phyloP scores from a whole-genome alignment of 2,797 vertebrate genomes.

The Selene dorsalis region DNA sequence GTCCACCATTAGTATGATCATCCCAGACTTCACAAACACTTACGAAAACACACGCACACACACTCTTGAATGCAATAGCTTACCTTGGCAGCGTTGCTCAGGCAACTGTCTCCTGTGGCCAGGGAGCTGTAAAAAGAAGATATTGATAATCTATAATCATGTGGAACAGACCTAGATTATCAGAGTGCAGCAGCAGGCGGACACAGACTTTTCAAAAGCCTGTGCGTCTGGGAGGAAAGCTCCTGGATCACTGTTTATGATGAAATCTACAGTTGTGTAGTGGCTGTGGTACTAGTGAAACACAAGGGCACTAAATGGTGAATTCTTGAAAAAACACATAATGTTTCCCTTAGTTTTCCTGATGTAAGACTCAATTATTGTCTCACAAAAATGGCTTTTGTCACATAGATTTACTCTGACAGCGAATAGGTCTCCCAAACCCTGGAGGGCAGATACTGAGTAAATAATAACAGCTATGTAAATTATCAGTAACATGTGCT shows the following conservation, averaged over 20 bases:
- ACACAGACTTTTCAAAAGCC: constrained; percentile 82
- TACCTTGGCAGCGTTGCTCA: constrained; percentile 86
- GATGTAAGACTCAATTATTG: not conserved
- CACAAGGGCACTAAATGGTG: not conserved
- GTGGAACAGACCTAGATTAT: constrained; percentile 84
- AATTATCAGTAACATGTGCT: not conserved
- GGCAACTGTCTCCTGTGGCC: constrained; percentile 88
- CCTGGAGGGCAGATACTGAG: not conserved
- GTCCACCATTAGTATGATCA: constrained; percentile 81
- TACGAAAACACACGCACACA: constrained; percentile 53
- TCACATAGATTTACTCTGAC: not conserved
- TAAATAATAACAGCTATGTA: not conserved
- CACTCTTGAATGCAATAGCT: constrained; percentile 75
- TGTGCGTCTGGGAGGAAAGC: constrained; percentile 80
- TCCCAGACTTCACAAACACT: constrained; percentile 58
- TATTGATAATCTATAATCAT: constrained; percentile 95
- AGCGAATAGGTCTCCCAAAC: not conserved
- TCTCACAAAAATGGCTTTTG: not conserved
- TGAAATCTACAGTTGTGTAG: constrained; percentile 11
- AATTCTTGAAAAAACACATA: constrained; percentile 7
- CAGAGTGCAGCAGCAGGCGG: constrained; percentile 84
- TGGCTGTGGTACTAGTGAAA: not conserved
- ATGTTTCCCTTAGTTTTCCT: not conserved
- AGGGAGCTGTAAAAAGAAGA: constrained; percentile 86
- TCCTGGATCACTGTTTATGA: constrained; percentile 51